phyloP scores from a whole-genome alignment of 2,888 invertebrate species.

The Yponomeuta evonymella region DNA sequence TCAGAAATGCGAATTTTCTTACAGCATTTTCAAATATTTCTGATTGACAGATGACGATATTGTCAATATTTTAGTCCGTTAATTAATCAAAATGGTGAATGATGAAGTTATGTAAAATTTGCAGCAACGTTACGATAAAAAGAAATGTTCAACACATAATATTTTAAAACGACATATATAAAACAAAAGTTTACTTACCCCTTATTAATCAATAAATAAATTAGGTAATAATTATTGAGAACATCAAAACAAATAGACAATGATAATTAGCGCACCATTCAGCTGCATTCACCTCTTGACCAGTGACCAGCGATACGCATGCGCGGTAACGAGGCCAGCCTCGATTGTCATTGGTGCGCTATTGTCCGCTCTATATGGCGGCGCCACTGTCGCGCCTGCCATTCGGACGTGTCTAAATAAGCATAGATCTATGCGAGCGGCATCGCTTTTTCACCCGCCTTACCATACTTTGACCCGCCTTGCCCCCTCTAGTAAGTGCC shows the following conservation, averaged over 20 bases:
- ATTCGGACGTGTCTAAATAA: slow-evolving; percentile 70
- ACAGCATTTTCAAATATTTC: no score
- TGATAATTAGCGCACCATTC: background rate
- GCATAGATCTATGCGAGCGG: slow-evolving; percentile 71
- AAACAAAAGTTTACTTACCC: background rate
- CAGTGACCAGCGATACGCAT: slow-evolving; percentile 9
- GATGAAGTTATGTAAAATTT: no score
- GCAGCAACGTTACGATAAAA: no score
- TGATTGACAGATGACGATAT: no score
- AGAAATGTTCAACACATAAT: no score
- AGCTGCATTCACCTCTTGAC: slow-evolving; percentile 12
- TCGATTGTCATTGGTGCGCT: slow-evolving; percentile 37
- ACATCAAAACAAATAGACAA: background rate
- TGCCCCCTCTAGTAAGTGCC: slow-evolving; percentile 18
- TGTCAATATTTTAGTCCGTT: no score
- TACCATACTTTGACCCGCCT: slow-evolving; percentile 35
- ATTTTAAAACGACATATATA: no score
- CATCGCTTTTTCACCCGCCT: slow-evolving; percentile 49
- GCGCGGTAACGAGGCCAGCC: slow-evolving; percentile 14
- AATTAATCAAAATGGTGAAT: no score
- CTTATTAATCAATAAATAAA: background rate
- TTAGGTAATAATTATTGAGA: background rate
- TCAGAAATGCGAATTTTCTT: no score
- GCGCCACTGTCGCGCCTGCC: slow-evolving; percentile 53
- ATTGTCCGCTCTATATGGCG: slow-evolving; percentile 73